A percentile compares a stretch with the other conserved stretches of the same genome.
These are phyloP conservation scores for Gorsachius magnificus DNA, from an alignment of 2,797 vertebrate genomes.

Conservation along the genomic window DNA sequence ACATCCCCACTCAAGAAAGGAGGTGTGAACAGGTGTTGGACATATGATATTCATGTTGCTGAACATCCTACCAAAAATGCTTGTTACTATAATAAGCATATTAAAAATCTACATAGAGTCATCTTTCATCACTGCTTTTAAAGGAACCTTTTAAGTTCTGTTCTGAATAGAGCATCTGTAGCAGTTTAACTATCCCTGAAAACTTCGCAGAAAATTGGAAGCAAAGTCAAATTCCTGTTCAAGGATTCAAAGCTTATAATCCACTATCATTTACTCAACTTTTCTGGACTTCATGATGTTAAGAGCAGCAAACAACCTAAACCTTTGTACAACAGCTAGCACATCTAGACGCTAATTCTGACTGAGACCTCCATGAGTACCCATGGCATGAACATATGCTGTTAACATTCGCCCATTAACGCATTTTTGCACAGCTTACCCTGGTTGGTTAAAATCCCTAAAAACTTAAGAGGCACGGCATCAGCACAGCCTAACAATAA, in stretches of 20 bases:
- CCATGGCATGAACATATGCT: rapidly evolving
- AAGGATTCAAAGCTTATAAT: background rate
- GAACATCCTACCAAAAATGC: conserved; percentile 5
- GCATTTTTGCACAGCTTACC: background rate
- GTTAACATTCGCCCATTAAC: background rate
- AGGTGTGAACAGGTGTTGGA: background rate
- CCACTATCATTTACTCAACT: background rate
- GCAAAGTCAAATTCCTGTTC: background rate
- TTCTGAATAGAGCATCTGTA: background rate
- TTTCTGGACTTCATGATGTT: background rate
- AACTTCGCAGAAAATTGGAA: background rate
- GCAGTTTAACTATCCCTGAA: background rate
- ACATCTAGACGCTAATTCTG: background rate
- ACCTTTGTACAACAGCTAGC: background rate
- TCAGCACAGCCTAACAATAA: background rate
- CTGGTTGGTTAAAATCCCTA: background rate
- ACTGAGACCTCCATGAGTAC: background rate
- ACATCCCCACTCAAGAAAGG: background rate
- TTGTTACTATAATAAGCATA: background rate
- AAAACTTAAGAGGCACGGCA: background rate
- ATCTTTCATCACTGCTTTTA: background rate
- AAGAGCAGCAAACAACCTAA: background rate
- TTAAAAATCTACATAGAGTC: background rate
- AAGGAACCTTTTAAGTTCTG: background rate
- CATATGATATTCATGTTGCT: background rate